Evolutionary conservation across 2,797 vertebrate genomes (phyloP), one percentile per base, ranked within the genome.

Genomic region (Rachycentron canadum): DNA sequence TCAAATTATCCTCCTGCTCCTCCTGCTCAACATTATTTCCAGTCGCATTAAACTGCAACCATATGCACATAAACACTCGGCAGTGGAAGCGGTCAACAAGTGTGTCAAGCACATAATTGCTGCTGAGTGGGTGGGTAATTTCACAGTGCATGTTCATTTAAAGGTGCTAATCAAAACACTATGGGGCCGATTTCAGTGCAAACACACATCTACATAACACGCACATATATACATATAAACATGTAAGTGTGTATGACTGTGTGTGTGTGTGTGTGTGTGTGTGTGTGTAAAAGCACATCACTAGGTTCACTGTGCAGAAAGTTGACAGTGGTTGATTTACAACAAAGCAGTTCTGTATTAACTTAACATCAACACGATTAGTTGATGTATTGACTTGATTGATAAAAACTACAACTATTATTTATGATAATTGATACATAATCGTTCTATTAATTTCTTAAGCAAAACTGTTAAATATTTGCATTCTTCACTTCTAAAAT

Each of bases 41-140:
- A 52, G 5, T 61, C 73, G 16, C 55, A 76, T 80, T 84, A 67
- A 80, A 63, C 41, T 21, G 61, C 41, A 28, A 73, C 64, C 72
- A 69, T 69, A 72, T 34, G 74, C 69, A 30, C 59, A 53, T 63
- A 41, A 77, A 78, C 66, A 49, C 75, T 40, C 26, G 0, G 14
- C 17, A 7, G 53, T 7, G 36, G 62, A 43, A 60, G 49, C 34
- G 64, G 80, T 81, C 70, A 80, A 76, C 62, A 45, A 88, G 75
- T 47, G 76, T 76, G 86, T 91, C 80, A 63, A 90, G 90, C 75
- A 84, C 81, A 74, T 88, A 88, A 94, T 85, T 73, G 76, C 32
- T 0, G 26, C 60, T 4, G 90, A 86, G 82, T 74, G 72, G 81
- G 77, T 41, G 74, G 61, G 78, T 79, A 71, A 85, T 84, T 86